Base-by-base conservation (phyloP, 2,888 invertebrate genomes). In the Rhingia campestris region DNA sequence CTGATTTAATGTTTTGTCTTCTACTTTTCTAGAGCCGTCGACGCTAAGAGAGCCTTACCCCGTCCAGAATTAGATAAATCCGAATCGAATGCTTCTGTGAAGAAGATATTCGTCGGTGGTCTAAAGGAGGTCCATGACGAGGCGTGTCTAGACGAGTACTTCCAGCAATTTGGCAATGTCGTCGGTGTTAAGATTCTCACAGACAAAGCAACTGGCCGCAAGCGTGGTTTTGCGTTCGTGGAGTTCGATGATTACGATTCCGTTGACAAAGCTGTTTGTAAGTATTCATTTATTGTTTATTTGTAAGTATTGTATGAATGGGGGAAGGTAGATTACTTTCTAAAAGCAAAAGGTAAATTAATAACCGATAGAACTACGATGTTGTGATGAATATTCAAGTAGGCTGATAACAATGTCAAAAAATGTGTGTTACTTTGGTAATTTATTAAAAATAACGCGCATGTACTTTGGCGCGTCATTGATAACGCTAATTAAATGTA, bases 31-130 rank as follows among this genome's bases (percentile, higher is more conserved):
- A 90, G 90, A 86, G 86, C 88, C 35, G 90, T 90, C 30, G 90
- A 90, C 63, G 90, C 90, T 6, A 90, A 90, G 61, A 88, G 88
- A 12, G 90, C 90, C 1, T 86, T 90, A 77, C 90, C 91, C 6
- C 89, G 90, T 33, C 88, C 88, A 10, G 90, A 90, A 61, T 86
- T 87, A 12, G 88, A 87, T 10, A 88, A 87, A 73, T 76, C 88
- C 2, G 88, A 88, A 35, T 64, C 86, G 6, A 87, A 79, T 70
- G 86, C 87, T 37, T 85, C 87, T 4, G 88, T 90, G 0, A 88
- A 88, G 53, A 90, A 90, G 80, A 88, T 90, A 14, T 90, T 91
- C 59, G 87, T 90, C 39, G 91, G 91, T 10, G 91, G 90, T 3
- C 87, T 90, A 0, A 90, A 90, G 74, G 91, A 91, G 53, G 88